A percentile compares a stretch with the other conserved stretches of the same genome.
phyloP scores from a whole-genome alignment of 2,888 invertebrate species.

The Hetaerina titia region DNA sequence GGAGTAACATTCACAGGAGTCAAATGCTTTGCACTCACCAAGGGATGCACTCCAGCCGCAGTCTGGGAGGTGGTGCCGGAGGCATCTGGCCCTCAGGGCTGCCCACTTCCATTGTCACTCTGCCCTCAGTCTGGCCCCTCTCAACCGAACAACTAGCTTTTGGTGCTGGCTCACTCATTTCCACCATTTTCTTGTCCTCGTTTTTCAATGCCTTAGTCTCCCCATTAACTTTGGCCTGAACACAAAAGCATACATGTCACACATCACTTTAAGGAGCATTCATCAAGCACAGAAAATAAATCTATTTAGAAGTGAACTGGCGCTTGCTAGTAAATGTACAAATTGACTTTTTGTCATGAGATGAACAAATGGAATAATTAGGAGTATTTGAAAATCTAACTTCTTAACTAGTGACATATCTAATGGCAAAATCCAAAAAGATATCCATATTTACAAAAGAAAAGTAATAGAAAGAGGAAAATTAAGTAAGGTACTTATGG shows the following conservation, averaged over 20 bases:
- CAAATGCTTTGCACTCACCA: background rate
- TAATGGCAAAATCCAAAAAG: too few species aligned
- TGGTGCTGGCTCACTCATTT: background rate
- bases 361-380: too few species aligned
- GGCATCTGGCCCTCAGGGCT: background rate
- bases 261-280: background rate
- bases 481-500: too few species aligned
- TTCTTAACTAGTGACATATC: too few species aligned
- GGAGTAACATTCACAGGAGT: background rate
- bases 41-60: background rate
- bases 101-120: background rate
- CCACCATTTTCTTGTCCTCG: background rate
- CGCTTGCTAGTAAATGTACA: too few species aligned
- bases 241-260: background rate
- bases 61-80: slow-evolving; percentile 38
- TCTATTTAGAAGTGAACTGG: background rate
- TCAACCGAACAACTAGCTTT: background rate
- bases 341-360: too few species aligned
- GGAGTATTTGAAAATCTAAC: too few species aligned
- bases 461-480: too few species aligned
- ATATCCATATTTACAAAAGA: too few species aligned
- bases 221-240: background rate
- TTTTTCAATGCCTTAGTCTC: slow-evolving; percentile 24
- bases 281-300: background rate
- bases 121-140: background rate